phyloP scores from a whole-genome alignment of 64 coral and sea anemone species.

The Porites lutea region DNA sequence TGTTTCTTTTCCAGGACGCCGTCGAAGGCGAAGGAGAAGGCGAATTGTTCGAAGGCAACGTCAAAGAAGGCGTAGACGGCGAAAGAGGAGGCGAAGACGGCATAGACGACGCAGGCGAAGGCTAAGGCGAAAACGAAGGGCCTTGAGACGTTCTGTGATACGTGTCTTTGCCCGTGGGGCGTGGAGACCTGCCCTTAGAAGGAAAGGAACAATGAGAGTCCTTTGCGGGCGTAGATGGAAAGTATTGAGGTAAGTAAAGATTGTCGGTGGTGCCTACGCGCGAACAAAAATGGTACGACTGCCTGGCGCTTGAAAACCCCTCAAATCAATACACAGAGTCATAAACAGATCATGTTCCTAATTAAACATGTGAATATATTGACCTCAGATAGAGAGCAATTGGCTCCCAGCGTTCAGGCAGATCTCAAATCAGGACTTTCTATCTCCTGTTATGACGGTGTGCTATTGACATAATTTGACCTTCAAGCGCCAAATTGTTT shows the following conservation, averaged over 20 bases:
- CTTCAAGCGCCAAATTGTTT: no score
- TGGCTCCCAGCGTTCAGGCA: no score
- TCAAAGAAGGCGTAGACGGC: slow-evolving; percentile 26
- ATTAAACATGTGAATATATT: no score
- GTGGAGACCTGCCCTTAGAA: not conserved
- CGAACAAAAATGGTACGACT: no score
- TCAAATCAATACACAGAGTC: no score
- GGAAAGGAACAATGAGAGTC: not conserved
- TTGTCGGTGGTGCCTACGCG: no score
- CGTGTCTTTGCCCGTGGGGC: not conserved
- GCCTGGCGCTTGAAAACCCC: no score
- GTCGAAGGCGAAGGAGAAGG: not conserved
- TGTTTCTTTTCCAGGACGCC: slow-evolving; percentile 2
- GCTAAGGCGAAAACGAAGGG: not conserved
- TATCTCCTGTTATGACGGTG: no score
- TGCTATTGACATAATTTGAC: no score
- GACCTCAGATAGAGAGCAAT: no score
- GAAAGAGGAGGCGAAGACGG: not conserved
- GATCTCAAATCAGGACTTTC: no score
- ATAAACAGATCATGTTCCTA: no score
- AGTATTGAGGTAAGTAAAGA: not conserved
- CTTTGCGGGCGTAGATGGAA: not conserved
- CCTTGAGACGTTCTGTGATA: not conserved
- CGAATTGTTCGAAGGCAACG: not conserved
- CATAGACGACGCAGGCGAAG: slow-evolving; percentile 13